Base-by-base conservation (phyloP, 2,888 invertebrate species). In the Eupeodes luniger region DNA sequence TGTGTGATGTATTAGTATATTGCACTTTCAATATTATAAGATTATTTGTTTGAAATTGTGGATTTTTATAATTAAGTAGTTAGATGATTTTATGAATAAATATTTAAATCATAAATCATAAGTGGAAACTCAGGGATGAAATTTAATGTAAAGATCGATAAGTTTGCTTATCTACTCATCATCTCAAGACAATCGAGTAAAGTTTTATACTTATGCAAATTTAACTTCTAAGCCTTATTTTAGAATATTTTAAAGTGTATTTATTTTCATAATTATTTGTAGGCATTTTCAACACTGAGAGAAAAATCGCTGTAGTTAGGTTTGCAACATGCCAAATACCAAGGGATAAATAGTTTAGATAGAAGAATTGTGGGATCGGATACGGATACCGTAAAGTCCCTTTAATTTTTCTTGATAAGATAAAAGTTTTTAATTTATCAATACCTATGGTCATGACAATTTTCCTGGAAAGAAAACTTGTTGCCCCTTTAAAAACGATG, bases 41-140 rank as follows among this genome's bases (percentile, higher is more conserved):
- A 14, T 57, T 27, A 12, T 40, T 40, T 40, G 5, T 40, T 40
- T n/a, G 34, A 12, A 69, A 19, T 49, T 34, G 9, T 47, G 19
- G 4, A 47, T 19, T 72, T 6, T 72, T 34, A 14, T 49, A 27
- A 14, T 61, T 36, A n/a, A 40, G 40, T 66, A 72, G 59, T 27
- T 59, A 7, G 27, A 27, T 27, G 27, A 27, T 3, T 55, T 14
- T 55, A 57, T 57, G 57, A 72, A 72, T 72, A 70, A 70, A 70
- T 55, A 70, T 70, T 70, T 70, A 7, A 59, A 59, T 47, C 47
- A 72, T 59, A 47, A 72, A 72, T 72, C 72, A 72, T 47, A 72
- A 72, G 59, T 72, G 44, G 70, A 57, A 27, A 2, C 44, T 57
- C 70, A 70, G 44, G 70, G 57, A 10, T 57, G 10, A 57, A 11